These are phyloP conservation scores for Ctenomys sociabilis DNA, from an alignment of 2,113 vertebrate species.

Conservation along the genomic window DNA sequence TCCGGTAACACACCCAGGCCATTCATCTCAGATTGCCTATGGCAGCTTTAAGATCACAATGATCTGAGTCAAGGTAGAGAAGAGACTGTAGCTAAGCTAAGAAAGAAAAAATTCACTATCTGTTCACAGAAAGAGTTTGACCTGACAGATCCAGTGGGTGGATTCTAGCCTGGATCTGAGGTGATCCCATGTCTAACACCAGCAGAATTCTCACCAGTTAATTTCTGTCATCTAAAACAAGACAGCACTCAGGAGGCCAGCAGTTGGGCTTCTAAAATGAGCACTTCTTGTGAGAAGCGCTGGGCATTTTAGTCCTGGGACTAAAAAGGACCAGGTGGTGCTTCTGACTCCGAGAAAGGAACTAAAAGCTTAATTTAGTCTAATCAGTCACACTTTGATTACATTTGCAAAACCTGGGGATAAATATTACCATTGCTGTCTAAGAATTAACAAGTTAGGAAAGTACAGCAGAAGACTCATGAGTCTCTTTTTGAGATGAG, in stretches of 20 bases:
- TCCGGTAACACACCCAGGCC: neutral
- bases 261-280: neutral
- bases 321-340: neutral
- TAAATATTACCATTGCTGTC: neutral
- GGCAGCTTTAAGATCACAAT: neutral
- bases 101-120: neutral
- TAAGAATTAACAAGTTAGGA: constrained; percentile 39
- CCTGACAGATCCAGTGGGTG: neutral
- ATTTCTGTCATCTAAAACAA: neutral
- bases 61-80: neutral
- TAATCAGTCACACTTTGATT: neutral
- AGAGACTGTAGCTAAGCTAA: neutral
- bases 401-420: neutral
- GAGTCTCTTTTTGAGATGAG: neutral
- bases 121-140: neutral
- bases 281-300: neutral
- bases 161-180: neutral
- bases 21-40: neutral
- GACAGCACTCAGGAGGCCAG: neutral
- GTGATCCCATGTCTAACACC: neutral
- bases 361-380: neutral
- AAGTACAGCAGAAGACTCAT: neutral
- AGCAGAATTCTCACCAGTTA: neutral
- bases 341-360: neutral
- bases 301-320: neutral